Percentiles rank a stretch among this genome's conserved stretches.
phyloP scores from a whole-genome alignment of 1,140 invertebrate genomes.

The Drosophila arawakana region DNA sequence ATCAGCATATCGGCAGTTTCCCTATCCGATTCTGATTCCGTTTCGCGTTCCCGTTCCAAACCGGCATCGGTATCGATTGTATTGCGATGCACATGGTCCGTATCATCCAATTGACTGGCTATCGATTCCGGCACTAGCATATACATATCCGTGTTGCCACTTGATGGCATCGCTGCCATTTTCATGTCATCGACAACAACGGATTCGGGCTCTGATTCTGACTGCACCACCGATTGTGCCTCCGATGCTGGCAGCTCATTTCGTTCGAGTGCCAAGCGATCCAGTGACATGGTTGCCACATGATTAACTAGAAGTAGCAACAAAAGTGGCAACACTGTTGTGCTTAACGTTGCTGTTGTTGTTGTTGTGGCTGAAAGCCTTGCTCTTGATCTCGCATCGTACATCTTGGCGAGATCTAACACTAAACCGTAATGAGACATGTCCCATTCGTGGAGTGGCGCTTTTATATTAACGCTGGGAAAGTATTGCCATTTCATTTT shows the following conservation, averaged over 20 bases:
- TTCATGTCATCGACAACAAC: slow-evolving; percentile 76
- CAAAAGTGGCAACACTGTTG: slow-evolving; percentile 26
- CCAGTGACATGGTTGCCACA: slow-evolving; percentile 67
- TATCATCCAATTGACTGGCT: slow-evolving; percentile 65
- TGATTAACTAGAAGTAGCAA: slow-evolving; percentile 11
- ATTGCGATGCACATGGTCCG: slow-evolving; percentile 68
- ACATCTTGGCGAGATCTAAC: slow-evolving; percentile 84
- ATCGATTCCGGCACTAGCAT: slow-evolving; percentile 70
- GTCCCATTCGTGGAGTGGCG: slow-evolving; percentile 78
- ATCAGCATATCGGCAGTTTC: slow-evolving; percentile 71
- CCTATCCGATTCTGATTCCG: slow-evolving; percentile 6
- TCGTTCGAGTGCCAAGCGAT: slow-evolving; percentile 71
- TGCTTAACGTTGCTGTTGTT: not conserved
- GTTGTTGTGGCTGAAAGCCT: slow-evolving; percentile 16
- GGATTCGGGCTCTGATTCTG: not conserved
- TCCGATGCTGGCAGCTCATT: slow-evolving; percentile 63
- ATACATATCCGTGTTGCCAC: slow-evolving; percentile 67
- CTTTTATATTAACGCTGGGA: slow-evolving; percentile 83
- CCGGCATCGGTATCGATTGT: slow-evolving; percentile 55
- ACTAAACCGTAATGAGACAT: slow-evolving; percentile 84
- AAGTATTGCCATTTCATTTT: slow-evolving; percentile 84
- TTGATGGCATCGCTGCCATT: slow-evolving; percentile 59
- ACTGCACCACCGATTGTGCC: not conserved
- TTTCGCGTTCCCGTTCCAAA: not conserved
- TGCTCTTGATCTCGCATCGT: slow-evolving; percentile 75